Evolutionary conservation across 1,140 invertebrate species (phyloP), one percentile per base, ranked within the genome.

Genomic region (Zaprionus vittiger): DNA sequence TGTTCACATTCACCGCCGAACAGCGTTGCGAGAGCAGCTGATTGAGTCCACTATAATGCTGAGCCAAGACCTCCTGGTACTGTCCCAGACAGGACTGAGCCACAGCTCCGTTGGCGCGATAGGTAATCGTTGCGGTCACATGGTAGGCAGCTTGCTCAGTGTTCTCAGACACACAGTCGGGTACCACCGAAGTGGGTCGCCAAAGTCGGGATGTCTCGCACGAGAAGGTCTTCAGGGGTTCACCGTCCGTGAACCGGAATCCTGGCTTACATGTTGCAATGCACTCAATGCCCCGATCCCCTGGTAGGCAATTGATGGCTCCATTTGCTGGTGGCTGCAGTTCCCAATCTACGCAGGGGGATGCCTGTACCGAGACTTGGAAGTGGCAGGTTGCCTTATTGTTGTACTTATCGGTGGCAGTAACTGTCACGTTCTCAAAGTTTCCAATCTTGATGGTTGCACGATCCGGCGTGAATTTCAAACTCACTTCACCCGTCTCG

Each of bases 301-400:
- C 95, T 24, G 96, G 95, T 14, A 97, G 93, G 86, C 98, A 99
- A 84, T 98, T 98, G 1, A 99, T 93, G 63, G 95, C 96, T 41
- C 98, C 98, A 93, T 98, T 96, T 2, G 96, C 96, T 9, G 98
- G 98, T 20, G 96, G 95, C 91, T 96, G 96, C 2, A 99, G 91
- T 92, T 99, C 98, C 97, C 98, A 99, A 86, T 98, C 96, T 1
- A 98, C 97, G 91, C 98, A 99, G 15, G 97, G 96, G 2, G 98
- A 98, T 3, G 98, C 97, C 95, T 98, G 97, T 4, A 98, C 97
- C 0, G 96, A 96, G 6, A 97, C 95, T 94, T 99, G 98, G 95
- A 99, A 99, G 91, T 99, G 95, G 93, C 98, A 99, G 38, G 95
- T 95, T 12, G 98, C 98, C 77, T 96, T 95, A 90, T 99, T 99